Evolutionary conservation across 1,140 invertebrate genomes (phyloP), one percentile per base, ranked within the genome.

Genomic region (Oscheius sp.): DNA sequence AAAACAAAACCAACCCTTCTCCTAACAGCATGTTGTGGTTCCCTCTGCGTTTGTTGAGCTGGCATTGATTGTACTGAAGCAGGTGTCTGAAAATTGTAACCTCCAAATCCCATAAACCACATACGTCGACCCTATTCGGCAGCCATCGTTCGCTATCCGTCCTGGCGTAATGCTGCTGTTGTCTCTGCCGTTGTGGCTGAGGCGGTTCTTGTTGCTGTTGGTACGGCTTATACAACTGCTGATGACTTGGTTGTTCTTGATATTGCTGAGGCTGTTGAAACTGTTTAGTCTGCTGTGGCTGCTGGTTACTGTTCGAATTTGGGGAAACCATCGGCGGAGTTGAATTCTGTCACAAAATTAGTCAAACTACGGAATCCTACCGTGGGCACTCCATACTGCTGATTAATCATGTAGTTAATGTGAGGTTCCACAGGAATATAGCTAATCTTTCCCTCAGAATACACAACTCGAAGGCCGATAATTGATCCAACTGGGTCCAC

Each of bases 371-470:
- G n/a, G n/a, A n/a, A n/a, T n/a, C n/a, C n/a, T n/a, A n/a, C n/a
- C n/a, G n/a, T n/a, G n/a, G n/a, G n/a, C n/a, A n/a, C n/a, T n/a
- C 70, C 70, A 31, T 65, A 73, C 20, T 73, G 62, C 23, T 73
- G 42, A 31, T 73, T 73, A 45, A 73, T 73, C 31, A 73, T 35
- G 38, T 64, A 23, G 26, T 73, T 73, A 26, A 73, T 55, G 38
- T 73, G 70, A 1, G 70, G 70, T 23, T 73, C 70, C 13, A 73
- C 70, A 1, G 70, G 70, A 7, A 73, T 45, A n/a, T 73, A 73
- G 13, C n/a, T 31, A 7, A 73, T 20, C 23, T 65, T 38, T 2
- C 70, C 70, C 26, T 73, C 62, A 38, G 62, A 34, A 58, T 73
- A 73, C 18, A 73, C 3, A 3, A 42, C 26, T 3, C 70, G 45